These are phyloP conservation scores for Diplodus sargus DNA, from an alignment of 2,797 vertebrate genomes.

Conservation along the genomic window DNA sequence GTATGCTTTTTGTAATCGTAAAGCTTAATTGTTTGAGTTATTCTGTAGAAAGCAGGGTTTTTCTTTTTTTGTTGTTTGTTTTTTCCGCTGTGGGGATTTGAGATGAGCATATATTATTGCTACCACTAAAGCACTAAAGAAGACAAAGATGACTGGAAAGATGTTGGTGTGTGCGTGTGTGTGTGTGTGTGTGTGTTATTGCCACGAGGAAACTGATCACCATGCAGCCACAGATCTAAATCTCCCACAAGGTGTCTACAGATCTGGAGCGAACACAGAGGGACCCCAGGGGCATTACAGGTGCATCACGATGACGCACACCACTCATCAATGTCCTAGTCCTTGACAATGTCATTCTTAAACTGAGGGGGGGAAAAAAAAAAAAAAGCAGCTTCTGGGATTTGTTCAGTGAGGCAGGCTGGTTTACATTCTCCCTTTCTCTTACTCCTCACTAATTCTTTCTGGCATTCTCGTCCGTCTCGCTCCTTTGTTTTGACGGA, in stretches of 20 bases:
- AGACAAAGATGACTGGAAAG: not conserved
- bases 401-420: conserved; percentile 57
- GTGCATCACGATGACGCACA: conserved; percentile 76
- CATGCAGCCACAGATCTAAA: conserved; percentile 58
- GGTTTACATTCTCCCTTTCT: conserved; percentile 68
- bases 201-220: conserved; percentile 49
- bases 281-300: conserved; percentile 71
- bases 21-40: conserved; percentile 32
- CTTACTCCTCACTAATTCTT: conserved; percentile 69
- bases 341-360: conserved; percentile 77
- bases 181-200: conserved; percentile 19
- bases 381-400: conserved; percentile 54
- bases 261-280: conserved; percentile 68
- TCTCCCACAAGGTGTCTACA: conserved; percentile 65
- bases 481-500: conserved; percentile 72
- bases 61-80: not conserved
- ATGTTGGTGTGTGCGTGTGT: not conserved
- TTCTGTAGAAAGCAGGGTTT: conserved; percentile 25
- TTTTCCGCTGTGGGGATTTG: not conserved
- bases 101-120: conserved; percentile 28
- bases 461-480: conserved; percentile 65
- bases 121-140: conserved; percentile 21
- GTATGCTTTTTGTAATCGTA: conserved; percentile 35
- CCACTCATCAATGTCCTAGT: conserved; percentile 71
- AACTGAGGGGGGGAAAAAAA: conserved; percentile 31